phyloP scores from a whole-genome alignment of 1,140 invertebrate genomes.

The Phymastichus coffea region DNA sequence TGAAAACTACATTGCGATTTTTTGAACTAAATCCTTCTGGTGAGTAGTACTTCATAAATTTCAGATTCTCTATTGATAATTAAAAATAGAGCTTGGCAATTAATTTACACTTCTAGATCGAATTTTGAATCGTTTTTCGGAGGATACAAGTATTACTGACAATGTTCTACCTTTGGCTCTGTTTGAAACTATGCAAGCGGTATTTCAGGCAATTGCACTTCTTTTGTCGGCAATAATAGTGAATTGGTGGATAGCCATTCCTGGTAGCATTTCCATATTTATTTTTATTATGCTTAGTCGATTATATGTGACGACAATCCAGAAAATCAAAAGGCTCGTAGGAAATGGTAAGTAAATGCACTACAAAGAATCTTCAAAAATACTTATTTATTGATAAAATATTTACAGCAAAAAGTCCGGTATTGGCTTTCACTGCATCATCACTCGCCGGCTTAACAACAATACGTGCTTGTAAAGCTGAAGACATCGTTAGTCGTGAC shows the following conservation, averaged over 20 bases:
- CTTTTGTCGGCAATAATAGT: constrained; percentile 70
- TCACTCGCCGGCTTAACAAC: constrained; percentile 78
- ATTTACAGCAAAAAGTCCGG: constrained; percentile 66
- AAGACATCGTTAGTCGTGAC: constrained; percentile 69
- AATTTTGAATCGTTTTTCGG: constrained; percentile 84
- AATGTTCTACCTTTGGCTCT: constrained; percentile 75
- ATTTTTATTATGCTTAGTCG: constrained; percentile 68
- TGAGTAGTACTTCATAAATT: constrained; percentile 22
- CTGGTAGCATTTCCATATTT: constrained; percentile 62
- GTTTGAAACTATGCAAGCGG: constrained; percentile 69
- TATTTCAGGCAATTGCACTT: constrained; percentile 61
- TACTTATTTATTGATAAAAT: neutral
- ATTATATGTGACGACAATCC: constrained; percentile 75
- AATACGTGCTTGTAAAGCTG: constrained; percentile 70
- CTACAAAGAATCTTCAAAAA: neutral
- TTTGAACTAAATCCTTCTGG: constrained; percentile 71
- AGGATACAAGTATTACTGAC: constrained; percentile 82
- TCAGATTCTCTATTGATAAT: neutral
- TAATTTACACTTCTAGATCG: constrained; percentile 57
- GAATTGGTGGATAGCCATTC: constrained; percentile 72
- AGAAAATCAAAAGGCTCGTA: constrained; percentile 80
- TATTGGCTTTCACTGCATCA: constrained; percentile 76
- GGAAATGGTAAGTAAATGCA: constrained; percentile 64
- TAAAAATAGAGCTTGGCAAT: neutral
- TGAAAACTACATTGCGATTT: constrained; percentile 65